Conservation (phyloP, 1,140 invertebrate genomes). For the Trachelipus rathkii region DNA sequence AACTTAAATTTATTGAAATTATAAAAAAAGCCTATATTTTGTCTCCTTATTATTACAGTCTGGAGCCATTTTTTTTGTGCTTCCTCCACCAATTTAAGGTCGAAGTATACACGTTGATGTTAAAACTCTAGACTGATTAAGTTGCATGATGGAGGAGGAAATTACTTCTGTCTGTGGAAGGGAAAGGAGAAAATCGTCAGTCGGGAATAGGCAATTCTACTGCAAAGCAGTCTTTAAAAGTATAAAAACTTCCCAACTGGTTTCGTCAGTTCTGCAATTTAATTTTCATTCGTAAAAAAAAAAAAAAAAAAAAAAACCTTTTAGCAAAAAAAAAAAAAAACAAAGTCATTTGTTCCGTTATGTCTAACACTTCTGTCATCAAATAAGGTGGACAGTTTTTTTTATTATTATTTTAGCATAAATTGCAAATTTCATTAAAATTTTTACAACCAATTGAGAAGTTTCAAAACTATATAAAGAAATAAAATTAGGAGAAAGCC, state of each 20-base stretch:
- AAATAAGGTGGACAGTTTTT: neutral
- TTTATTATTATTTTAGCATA: neutral
- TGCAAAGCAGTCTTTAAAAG: conserved; percentile 26
- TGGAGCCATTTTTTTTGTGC: neutral
- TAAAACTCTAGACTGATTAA: conserved; percentile 7
- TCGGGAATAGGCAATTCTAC: conserved; percentile 27
- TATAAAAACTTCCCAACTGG: conserved; percentile 44
- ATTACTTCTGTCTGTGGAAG: conserved; percentile 44
- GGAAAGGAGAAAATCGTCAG: conserved; percentile 38
- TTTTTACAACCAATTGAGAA: conserved; percentile 43
- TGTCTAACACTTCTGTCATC: neutral
- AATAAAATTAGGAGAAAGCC: conserved; percentile 38
- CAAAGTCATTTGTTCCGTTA: neutral
- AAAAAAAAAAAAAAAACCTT: neutral
- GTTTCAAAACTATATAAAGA: conserved; percentile 27
- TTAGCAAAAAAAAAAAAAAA: no score
- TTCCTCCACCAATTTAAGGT: neutral
- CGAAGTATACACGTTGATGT: conserved; percentile 1
- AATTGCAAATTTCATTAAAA: neutral
- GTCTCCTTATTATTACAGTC: neutral
- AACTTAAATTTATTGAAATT: neutral
- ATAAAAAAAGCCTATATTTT: neutral
- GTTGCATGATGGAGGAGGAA: conserved; percentile 34
- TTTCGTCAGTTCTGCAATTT: neutral
- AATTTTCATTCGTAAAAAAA: neutral